Conservation (phyloP, 2,113 vertebrate genomes). For the Psilopsiagon aymara region DNA sequence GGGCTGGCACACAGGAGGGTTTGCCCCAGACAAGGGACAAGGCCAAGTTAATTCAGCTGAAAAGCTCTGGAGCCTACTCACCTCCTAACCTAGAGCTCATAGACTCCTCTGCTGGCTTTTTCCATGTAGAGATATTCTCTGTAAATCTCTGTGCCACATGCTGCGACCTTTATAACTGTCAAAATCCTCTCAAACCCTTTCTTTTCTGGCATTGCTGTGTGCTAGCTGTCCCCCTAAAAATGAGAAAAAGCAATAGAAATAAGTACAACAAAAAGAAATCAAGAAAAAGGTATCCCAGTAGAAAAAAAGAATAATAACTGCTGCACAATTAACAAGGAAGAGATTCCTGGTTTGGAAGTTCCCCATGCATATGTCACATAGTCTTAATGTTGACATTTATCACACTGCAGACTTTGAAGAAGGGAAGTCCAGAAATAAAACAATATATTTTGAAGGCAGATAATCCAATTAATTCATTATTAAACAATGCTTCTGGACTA, state of each 20-base stretch:
- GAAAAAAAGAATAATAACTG: conserved; percentile 37
- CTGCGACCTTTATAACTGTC: background rate
- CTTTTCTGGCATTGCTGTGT: background rate
- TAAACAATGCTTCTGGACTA: conserved; percentile 55
- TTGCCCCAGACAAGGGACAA: background rate
- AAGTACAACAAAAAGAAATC: background rate
- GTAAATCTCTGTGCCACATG: background rate
- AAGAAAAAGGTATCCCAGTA: background rate
- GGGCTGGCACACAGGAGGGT: background rate
- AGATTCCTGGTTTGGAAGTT: conserved; percentile 31
- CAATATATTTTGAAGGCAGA: conserved; percentile 62
- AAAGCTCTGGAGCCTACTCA: background rate
- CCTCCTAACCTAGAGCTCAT: background rate
- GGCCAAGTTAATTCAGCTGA: background rate
- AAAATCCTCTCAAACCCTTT: background rate
- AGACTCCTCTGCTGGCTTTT: background rate
- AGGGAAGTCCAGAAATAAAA: conserved; percentile 40
- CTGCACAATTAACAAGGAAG: conserved; percentile 55
- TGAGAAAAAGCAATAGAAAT: background rate
- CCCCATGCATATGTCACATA: background rate
- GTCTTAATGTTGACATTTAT: conserved; percentile 69
- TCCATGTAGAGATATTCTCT: background rate
- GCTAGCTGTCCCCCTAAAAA: background rate
- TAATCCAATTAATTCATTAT: conserved; percentile 45
- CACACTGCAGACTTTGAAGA: conserved; percentile 34